Evolutionary conservation across 2,888 invertebrate genomes (phyloP), one percentile per base, ranked within the genome.

Genomic region (Malachius bipustulatus): DNA sequence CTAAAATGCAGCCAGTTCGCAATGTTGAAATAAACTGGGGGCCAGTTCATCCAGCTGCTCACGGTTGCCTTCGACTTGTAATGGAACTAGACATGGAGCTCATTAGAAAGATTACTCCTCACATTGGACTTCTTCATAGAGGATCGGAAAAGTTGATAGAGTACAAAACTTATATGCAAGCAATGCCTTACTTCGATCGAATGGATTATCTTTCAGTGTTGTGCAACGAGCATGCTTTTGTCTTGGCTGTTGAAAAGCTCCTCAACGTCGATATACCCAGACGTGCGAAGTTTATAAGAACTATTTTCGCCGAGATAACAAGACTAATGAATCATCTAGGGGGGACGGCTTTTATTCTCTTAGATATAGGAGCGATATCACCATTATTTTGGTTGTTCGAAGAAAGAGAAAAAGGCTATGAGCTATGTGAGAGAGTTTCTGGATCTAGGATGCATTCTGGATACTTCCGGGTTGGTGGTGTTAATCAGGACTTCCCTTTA

Each of bases 341-440:
- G 63, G 81, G 77, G 34, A 59, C 84, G 28, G 74, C 77, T 0
- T 51, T 49, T 40, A 77, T 83, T 40, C 70, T 81, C 13, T 64
- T 91, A 10, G 90, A 91, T 54, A 71, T 83, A 13, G 90, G 90
- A 13, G 88, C 80, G 3, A 77, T 91, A 45, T 87, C 89, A 1
- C 90, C 90, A 1, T 78, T 88, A 52, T 89, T 91, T 60, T 91
- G 89, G 88, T 67, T 87, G 54, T 88, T 87, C 57, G 88, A 90
- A 61, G 90, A 87, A 60, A 69, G 87, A 32, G 88, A 88, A 62
- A 88, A 88, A 63, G 60, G 88, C 41, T 78, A 82, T 62, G 90
- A 91, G 59, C 71, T 87, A 46, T 84, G 77, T 52, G 90, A 91
- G 57, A 67, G 88, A 42, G 76, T 78, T 1, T 82, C 78, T 29